These are phyloP conservation scores for Esox niger DNA, from an alignment of 2,113 vertebrate genomes.

Conservation along the genomic window DNA sequence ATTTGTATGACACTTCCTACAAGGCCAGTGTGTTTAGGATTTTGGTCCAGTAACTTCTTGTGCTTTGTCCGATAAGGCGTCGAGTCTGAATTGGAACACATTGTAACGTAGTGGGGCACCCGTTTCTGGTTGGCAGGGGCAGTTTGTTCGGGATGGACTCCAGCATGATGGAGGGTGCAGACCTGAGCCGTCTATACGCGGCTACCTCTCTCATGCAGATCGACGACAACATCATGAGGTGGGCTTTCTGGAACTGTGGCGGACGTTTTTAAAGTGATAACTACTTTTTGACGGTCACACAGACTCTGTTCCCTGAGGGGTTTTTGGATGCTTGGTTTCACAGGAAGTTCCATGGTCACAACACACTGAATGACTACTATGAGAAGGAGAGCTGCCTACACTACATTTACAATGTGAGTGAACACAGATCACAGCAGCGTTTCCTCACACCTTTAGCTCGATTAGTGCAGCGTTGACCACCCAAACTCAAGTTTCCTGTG, in stretches of 20 bases:
- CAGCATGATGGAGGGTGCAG: conserved; percentile 76
- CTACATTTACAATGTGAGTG: conserved; percentile 84
- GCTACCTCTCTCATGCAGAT: conserved; percentile 93
- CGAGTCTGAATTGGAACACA: too few relatives aligned
- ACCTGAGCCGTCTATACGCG: conserved; percentile 79
- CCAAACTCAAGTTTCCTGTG: not conserved
- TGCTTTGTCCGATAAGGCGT: too few relatives aligned
- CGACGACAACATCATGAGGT: conserved; percentile 92
- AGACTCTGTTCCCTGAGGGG: not conserved
- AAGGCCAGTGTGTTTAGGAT: too few relatives aligned
- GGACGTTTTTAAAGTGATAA: not conserved
- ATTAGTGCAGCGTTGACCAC: too few relatives aligned
- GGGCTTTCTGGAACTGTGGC: not conserved
- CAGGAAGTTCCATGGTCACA: conserved; percentile 90
- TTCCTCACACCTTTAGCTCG: too few relatives aligned
- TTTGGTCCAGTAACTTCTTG: too few relatives aligned
- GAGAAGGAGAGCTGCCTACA: conserved; percentile 89
- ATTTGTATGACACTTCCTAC: too few relatives aligned
- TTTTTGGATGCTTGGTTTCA: conserved; percentile 1
- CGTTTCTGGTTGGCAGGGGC: conserved; percentile 63
- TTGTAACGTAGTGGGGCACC: not conserved
- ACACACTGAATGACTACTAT: conserved; percentile 87
- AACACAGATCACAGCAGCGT: not conserved
- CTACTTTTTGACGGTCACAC: too few relatives aligned
- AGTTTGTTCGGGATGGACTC: conserved; percentile 77